Evolutionary conservation across 2,797 vertebrate genomes (phyloP), one percentile per base, ranked within the genome.

Genomic region (Amazona finschi): DNA sequence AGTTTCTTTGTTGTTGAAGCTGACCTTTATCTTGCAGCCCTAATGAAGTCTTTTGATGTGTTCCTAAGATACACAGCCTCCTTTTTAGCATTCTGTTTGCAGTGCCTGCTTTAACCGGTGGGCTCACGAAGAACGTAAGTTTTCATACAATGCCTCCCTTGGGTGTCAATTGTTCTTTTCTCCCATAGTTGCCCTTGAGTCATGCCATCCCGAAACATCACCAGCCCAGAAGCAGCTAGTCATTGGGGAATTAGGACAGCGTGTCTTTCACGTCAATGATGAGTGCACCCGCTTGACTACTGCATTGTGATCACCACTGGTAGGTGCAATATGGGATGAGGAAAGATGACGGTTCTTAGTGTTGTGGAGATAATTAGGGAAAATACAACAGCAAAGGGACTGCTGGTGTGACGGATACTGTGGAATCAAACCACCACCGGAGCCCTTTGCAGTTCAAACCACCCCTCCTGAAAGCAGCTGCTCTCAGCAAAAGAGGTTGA

Each of bases 141-240:
- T 87, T 90, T 81, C 61, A 8, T n/a, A 78, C 57, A 94, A 81
- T 87, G 47, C 57, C 72, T 95, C 94, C 94, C 94, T 78, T 76
- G 92, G 87, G 94, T 89, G 50, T 44, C 73, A 80, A 31, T 52
- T 92, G 71, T 87, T 94, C 87, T 92, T 80, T 89, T 93, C 82
- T 94, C 74, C 90, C 93, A 92, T 75, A 53, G 64, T 25, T 95
- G 90, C 87, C 97, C 93, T 97, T 96, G 95, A 97, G 95, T 85
- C 88, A 93, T 74, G 76, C 43, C 0, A 0, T 85, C 77, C 85
- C 58, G 39, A 76, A 95, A 71, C 92, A 92, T 49, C 72, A 66
- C 41, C 39, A 85, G 75, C 44, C 87, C 72, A 78, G 55, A 83
- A 92, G 78, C 47, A 66, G 53, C 84, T 70, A 52, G 70, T 70